Evolutionary conservation across 1,140 invertebrate species (phyloP), one percentile per base, ranked within the genome.

Genomic region (Hylaeus anthracinus): DNA sequence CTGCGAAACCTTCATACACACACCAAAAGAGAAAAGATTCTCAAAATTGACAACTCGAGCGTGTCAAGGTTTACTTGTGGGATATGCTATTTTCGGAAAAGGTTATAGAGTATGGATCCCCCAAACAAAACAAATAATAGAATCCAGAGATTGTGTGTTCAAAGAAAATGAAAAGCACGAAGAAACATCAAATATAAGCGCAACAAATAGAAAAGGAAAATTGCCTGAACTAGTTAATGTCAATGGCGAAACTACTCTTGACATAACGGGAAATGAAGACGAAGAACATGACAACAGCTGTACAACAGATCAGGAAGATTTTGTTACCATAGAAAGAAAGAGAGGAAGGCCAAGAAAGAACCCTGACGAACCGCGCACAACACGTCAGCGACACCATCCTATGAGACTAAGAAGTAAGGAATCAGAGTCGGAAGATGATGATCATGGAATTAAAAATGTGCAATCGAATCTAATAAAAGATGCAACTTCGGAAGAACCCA

Each of bases 1-100:
- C 10, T 64, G 39, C 79, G 83, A 67, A 43, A 72, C 70, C 9
- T 60, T 45, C 9, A 56, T 72, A 72, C 56, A 72, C 45, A 61
- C 26, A 48, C 43, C 58, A n/a, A 61, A 72, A 6, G 56, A 72
- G 45, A 60, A 26, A 72, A 60, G 70, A 15, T n/a, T 45, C 48
- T n/a, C 58, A 1, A 72, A 61, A 9, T 9, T 60, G 3, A 48
- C 43, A 3, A 64, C 1, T 43, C 6, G 39, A 64, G 39, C 37
- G 9, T 5, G 10, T 6, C 2, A 72, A 9, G 70, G 56, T 5
- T n/a, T 61, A 48, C 70, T 39, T 9, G 70, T 72, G 26, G 70
- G 43, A 37, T 72, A 61, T 4, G 41, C 41, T 12, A 48, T 48
- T 9, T 43, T 60, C 4, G 26, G 14, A 48, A 72, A 72, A 72